phyloP scores from a whole-genome alignment of 2,888 invertebrate genomes.

The Sialis lutaria region DNA sequence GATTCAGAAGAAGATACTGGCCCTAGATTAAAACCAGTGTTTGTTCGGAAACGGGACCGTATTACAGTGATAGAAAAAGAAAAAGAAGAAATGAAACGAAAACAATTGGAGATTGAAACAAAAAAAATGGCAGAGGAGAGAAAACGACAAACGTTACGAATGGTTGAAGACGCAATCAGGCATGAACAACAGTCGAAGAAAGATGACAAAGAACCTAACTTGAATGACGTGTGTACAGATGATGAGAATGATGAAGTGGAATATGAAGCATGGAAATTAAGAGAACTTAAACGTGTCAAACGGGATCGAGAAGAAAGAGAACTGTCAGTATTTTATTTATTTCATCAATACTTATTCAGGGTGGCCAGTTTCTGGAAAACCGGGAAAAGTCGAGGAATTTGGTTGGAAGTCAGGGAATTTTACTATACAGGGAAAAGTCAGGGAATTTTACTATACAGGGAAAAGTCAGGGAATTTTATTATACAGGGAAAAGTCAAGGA shows the following conservation, averaged over 20 bases:
- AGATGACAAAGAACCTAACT: constrained; percentile 55
- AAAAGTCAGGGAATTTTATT: no score
- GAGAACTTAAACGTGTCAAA: constrained; percentile 92
- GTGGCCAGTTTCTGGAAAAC: no score
- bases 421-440: no score
- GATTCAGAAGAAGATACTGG: constrained; percentile 83
- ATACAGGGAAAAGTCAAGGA: no score
- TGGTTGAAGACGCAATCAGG: constrained; percentile 78
- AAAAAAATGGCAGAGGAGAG: constrained; percentile 78
- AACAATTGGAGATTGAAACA: constrained; percentile 68
- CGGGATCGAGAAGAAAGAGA: constrained; percentile 92
- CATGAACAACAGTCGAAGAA: constrained; percentile 56
- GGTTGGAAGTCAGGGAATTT: no score
- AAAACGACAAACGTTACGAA: constrained; percentile 67
- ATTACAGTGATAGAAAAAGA: constrained; percentile 93
- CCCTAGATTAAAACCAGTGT: constrained; percentile 85
- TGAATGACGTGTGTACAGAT: constrained; percentile 79
- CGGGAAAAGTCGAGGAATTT: no score
- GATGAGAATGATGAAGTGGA: constrained; percentile 94
- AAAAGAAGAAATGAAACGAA: constrained; percentile 66
- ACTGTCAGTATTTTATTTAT: constrained; percentile 59
- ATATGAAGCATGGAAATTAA: constrained; percentile 94
- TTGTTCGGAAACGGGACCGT: constrained; percentile 82
- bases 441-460: no score
- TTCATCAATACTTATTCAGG: no score